Evolutionary conservation across 2,113 vertebrate genomes (phyloP).

Genomic region (Grallaria varia): DNA sequence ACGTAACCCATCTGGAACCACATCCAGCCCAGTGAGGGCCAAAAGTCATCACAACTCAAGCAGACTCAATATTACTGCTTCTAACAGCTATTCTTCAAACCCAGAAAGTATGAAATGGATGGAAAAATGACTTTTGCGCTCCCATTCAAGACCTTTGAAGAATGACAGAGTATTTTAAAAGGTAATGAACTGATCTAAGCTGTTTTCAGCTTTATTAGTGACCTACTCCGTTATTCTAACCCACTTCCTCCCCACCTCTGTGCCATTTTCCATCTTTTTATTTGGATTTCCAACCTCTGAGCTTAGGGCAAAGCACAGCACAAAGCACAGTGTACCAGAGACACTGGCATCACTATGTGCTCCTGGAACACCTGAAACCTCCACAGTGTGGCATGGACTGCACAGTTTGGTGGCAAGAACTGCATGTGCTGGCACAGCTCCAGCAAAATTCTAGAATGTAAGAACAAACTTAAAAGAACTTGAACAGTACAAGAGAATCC

Average conservation of each 20-base stretch:
- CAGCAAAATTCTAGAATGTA: not conserved
- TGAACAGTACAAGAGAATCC: not conserved
- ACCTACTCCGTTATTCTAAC: not conserved
- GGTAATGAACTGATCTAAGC: not conserved
- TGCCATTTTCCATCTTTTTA: not conserved
- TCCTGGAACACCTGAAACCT: not conserved
- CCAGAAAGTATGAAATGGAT: not conserved
- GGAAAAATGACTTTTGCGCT: not conserved
- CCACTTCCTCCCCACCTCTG: not conserved
- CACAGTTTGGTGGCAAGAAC: not conserved
- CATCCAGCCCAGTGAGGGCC: not conserved
- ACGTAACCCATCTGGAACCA: constrained; percentile 93
- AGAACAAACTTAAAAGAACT: not conserved
- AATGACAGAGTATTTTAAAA: not conserved
- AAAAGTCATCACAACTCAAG: not conserved
- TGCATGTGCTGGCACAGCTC: not conserved
- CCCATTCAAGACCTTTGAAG: not conserved
- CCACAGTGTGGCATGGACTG: not conserved
- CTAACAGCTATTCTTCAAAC: not conserved
- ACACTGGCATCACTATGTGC: not conserved
- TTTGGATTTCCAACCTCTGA: not conserved
- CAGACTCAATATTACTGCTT: not conserved
- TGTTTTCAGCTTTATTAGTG: not conserved
- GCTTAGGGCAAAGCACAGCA: not conserved
- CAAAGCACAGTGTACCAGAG: not conserved